phyloP scores from a whole-genome alignment of 2,113 vertebrate genomes.

The Oostethus manadensis region DNA sequence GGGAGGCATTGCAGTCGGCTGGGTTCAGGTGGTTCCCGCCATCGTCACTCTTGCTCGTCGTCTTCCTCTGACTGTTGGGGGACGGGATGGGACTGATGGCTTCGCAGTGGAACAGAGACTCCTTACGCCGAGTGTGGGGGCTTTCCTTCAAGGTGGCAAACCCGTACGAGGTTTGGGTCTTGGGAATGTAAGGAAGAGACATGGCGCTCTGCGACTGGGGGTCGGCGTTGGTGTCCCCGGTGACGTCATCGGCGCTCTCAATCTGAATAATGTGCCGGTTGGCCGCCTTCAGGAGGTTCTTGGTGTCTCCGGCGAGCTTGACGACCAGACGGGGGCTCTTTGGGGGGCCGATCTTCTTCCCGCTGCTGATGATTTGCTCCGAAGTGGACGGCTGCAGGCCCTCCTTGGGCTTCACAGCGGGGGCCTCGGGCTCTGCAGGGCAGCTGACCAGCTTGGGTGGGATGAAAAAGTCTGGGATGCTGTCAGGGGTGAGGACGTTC shows the following conservation, averaged over 20 bases:
- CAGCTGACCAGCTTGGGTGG: slow-evolving; percentile 84
- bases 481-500: slow-evolving; percentile 95
- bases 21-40: slow-evolving; percentile 69
- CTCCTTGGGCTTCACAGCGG: slow-evolving; percentile 60
- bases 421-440: slow-evolving; percentile 71
- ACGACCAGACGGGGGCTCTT: slow-evolving; percentile 81
- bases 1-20: slow-evolving; percentile 72
- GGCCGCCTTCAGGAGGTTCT: slow-evolving; percentile 76
- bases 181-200: slow-evolving; percentile 88
- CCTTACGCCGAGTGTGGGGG: slow-evolving; percentile 91
- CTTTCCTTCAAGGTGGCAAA: slow-evolving; percentile 91
- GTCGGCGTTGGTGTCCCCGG: slow-evolving; percentile 79
- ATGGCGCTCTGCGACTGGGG: slow-evolving; percentile 86
- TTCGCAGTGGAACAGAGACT: slow-evolving; percentile 93
- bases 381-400: slow-evolving; percentile 70
- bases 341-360: slow-evolving; percentile 76
- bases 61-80: slow-evolving; percentile 76
- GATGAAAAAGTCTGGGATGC: slow-evolving; percentile 97
- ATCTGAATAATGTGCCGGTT: slow-evolving; percentile 93
- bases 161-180: slow-evolving; percentile 92
- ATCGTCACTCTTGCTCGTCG: slow-evolving; percentile 57
- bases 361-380: slow-evolving; percentile 74
- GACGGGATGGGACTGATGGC: slow-evolving; percentile 83
- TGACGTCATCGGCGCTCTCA: slow-evolving; percentile 86
- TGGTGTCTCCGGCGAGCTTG: slow-evolving; percentile 79